Evolutionary conservation across 2,797 vertebrate genomes (phyloP).

Genomic region (Sebastes kiyomatsui): DNA sequence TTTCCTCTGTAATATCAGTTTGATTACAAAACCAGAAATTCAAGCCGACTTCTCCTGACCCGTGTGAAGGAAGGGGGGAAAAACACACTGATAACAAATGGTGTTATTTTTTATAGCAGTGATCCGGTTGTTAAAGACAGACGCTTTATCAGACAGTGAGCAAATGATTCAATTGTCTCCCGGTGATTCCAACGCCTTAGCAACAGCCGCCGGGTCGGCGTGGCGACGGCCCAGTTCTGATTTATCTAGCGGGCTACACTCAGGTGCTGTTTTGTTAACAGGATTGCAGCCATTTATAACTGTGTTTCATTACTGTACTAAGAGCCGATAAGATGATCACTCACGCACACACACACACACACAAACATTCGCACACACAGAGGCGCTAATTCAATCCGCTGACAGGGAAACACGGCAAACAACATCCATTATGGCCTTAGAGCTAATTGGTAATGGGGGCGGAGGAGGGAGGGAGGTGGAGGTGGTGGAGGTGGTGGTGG

Average conservation of each 20-base stretch:
- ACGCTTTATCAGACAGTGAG: conserved; percentile 75
- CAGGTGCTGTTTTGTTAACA: conserved; percentile 84
- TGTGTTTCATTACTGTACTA: conserved; percentile 84
- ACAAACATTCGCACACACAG: conserved; percentile 47
- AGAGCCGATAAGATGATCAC: conserved; percentile 81
- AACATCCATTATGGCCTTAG: conserved; percentile 85
- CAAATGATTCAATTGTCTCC: conserved; percentile 83
- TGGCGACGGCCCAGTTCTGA: conserved; percentile 73
- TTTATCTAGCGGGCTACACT: conserved; percentile 78
- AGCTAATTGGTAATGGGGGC: conserved; percentile 82
- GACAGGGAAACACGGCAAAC: conserved; percentile 85
- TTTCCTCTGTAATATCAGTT: conserved; percentile 13
- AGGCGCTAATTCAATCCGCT: conserved; percentile 85
- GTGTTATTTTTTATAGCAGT: conserved; percentile 54
- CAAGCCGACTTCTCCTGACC: conserved; percentile 23
- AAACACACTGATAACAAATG: conserved; percentile 49
- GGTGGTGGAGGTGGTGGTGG: conserved; percentile 5
- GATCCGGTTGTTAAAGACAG: conserved; percentile 70
- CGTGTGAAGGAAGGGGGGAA: conserved; percentile 4
- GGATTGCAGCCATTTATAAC: conserved; percentile 84
- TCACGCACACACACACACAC: conserved; percentile 65
- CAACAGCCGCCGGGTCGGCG: conserved; percentile 68
- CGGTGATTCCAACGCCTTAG: conserved; percentile 71
- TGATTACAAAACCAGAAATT: conserved; percentile 53
- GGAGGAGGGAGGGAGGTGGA: background rate